phyloP scores from a whole-genome alignment of 2,888 invertebrate genomes.

The Lithophane socia region DNA sequence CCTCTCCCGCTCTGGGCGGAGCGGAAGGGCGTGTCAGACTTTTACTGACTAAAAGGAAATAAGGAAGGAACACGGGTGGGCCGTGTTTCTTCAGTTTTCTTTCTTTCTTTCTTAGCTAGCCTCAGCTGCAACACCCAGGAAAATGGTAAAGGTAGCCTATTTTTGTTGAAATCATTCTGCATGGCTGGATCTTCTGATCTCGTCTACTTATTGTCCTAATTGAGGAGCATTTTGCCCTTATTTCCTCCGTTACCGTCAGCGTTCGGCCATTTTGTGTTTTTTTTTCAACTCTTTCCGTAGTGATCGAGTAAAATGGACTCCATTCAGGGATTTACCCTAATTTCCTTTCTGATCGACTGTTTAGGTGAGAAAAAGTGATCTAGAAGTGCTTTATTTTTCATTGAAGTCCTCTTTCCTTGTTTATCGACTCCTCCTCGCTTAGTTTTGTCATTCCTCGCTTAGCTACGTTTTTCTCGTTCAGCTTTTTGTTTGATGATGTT shows the following conservation, averaged over 20 bases:
- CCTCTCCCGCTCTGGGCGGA: too few species aligned
- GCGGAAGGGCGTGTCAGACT: too few species aligned
- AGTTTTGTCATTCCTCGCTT: neutral
- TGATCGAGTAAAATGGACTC: slow-evolving; percentile 38
- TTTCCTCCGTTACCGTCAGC: slow-evolving; percentile 27
- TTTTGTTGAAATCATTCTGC: neutral
- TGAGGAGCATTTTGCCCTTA: slow-evolving; percentile 29
- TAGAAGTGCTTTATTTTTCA: neutral
- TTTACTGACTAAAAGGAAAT: too few species aligned
- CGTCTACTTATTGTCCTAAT: neutral
- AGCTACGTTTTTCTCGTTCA: neutral
- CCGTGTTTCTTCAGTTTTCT: too few species aligned
- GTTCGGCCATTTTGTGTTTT: slow-evolving; percentile 28
- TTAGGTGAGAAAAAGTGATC: slow-evolving; percentile 13
- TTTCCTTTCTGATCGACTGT: slow-evolving; percentile 45
- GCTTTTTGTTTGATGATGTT: neutral
- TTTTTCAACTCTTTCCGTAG: slow-evolving; percentile 43
- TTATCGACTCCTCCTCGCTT: neutral
- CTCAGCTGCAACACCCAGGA: too few species aligned
- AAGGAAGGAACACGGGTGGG: too few species aligned
- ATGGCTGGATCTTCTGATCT: neutral
- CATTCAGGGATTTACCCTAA: slow-evolving; percentile 21
- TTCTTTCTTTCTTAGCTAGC: too few species aligned
- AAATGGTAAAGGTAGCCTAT: neutral
- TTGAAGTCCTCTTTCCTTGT: neutral